phyloP scores from a whole-genome alignment of 2,888 invertebrate species.

The Heteromurus nitidus region DNA sequence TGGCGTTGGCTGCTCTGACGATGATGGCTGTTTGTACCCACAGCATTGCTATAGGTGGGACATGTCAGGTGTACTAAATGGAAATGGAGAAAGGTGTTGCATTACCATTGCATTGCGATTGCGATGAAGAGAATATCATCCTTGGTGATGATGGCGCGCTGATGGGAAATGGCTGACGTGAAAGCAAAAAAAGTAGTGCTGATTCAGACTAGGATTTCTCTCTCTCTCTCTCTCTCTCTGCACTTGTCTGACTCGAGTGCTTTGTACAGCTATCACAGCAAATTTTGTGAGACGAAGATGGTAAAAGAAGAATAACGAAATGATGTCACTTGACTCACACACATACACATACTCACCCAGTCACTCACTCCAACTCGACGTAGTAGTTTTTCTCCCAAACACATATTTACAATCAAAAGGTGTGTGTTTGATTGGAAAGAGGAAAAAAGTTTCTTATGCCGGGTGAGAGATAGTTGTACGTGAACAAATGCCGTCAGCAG shows the following conservation, averaged over 20 bases:
- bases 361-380: no score
- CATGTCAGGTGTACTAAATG: constrained; percentile 73
- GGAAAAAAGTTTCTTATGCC: neutral
- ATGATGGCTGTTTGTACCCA: constrained; percentile 31
- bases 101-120: constrained; percentile 15
- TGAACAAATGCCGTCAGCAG: constrained; percentile 68
- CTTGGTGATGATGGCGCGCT: constrained; percentile 33
- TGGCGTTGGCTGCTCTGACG: constrained; percentile 28
- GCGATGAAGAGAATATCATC: constrained; percentile 43
- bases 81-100: constrained; percentile 73
- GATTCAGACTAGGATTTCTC: constrained; percentile 43
- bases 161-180: neutral
- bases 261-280: no score
- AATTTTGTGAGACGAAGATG: constrained; percentile 17
- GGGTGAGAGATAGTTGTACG: no score
- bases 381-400: constrained; percentile 33
- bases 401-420: constrained; percentile 31
- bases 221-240: constrained; percentile 30
- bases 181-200: constrained; percentile 38
- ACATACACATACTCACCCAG: no score
- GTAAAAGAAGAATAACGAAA: constrained; percentile 47
- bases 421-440: no score
- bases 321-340: constrained; percentile 55
- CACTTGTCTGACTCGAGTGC: constrained; percentile 14
- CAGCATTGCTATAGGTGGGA: constrained; percentile 58